A percentile compares a stretch with the other conserved stretches of the same genome.
Evolutionary conservation across 2,888 invertebrate species (phyloP).

Genomic region (Hydrotaea cyrtoneurina): DNA sequence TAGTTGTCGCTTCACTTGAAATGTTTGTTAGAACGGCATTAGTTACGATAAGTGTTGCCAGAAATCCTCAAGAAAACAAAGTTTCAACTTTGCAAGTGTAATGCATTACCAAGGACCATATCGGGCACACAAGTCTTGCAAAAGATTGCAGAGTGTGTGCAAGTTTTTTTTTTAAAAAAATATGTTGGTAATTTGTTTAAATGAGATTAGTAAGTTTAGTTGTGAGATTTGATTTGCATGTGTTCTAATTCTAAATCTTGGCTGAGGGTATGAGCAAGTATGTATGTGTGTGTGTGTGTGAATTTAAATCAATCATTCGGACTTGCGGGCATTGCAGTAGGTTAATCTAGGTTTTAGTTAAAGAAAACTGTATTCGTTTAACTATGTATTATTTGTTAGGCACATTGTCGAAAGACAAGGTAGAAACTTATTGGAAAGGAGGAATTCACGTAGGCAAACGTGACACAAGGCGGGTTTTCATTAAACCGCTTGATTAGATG

Average conservation of each 20-base stretch:
- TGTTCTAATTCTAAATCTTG: neutral
- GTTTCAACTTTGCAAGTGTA: neutral
- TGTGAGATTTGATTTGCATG: neutral
- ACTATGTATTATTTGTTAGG: too few species aligned
- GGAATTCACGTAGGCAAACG: too few species aligned
- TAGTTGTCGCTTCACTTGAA: neutral
- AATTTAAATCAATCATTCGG: neutral
- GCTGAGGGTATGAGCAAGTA: neutral
- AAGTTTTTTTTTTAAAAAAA: neutral
- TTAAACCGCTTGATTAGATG: too few species aligned
- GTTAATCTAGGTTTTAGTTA: too few species aligned
- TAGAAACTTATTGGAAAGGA: too few species aligned
- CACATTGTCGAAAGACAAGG: too few species aligned
- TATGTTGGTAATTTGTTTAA: neutral
- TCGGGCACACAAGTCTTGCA: neutral
- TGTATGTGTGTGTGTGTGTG: too few species aligned
- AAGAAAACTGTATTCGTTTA: too few species aligned
- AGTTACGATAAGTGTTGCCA: slow-evolving; percentile 31
- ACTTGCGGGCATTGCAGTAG: neutral
- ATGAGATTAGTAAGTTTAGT: neutral
- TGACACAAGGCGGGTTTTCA: too few species aligned
- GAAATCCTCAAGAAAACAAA: neutral
- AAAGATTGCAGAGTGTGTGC: neutral
- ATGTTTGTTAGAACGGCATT: neutral
- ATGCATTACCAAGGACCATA: neutral